Percentiles rank a stretch among this genome's conserved stretches.
Evolutionary conservation across 2,888 invertebrate species (phyloP).

Genomic region (Eugnorisma glareosa): DNA sequence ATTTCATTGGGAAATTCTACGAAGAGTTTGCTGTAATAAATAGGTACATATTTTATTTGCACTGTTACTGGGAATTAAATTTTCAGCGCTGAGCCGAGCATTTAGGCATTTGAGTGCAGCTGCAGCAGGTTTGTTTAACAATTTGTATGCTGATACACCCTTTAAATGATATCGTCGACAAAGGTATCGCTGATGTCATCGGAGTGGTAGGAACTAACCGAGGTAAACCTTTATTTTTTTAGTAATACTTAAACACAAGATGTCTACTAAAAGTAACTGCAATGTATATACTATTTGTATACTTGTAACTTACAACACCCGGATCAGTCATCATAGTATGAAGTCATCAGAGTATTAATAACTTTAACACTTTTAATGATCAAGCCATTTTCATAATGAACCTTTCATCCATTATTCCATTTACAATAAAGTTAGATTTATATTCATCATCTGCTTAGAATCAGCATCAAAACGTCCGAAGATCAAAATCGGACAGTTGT

Average conservation of each 20-base stretch:
- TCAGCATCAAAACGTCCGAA: not conserved
- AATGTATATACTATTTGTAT: constrained; percentile 8
- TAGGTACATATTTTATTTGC: not conserved
- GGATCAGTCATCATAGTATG: constrained; percentile 3
- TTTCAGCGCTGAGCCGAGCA: not conserved
- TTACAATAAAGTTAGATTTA: not conserved
- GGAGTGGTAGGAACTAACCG: constrained; percentile 8
- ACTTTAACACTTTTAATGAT: not conserved
- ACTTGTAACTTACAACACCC: constrained; percentile 18
- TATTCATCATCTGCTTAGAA: not conserved
- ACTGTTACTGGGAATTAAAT: not conserved
- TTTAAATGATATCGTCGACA: constrained; percentile 30
- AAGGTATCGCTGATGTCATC: constrained; percentile 48
- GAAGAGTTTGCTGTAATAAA: not conserved
- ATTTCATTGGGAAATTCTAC: constrained; percentile 15
- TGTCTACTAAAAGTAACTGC: constrained; percentile 9
- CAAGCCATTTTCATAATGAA: not conserved
- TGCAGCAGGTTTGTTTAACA: constrained; percentile 3
- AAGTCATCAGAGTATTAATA: constrained; percentile 12
- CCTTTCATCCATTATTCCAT: not conserved
- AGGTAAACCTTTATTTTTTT: constrained; percentile 9
- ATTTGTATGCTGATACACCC: constrained; percentile 23
- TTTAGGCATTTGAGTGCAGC: not conserved
- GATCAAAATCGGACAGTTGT: not conserved
- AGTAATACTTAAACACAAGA: not conserved